Evolutionary conservation across 64 coral and sea anemone species (phyloP).

Genomic region (Pocillopora verrucosa): DNA sequence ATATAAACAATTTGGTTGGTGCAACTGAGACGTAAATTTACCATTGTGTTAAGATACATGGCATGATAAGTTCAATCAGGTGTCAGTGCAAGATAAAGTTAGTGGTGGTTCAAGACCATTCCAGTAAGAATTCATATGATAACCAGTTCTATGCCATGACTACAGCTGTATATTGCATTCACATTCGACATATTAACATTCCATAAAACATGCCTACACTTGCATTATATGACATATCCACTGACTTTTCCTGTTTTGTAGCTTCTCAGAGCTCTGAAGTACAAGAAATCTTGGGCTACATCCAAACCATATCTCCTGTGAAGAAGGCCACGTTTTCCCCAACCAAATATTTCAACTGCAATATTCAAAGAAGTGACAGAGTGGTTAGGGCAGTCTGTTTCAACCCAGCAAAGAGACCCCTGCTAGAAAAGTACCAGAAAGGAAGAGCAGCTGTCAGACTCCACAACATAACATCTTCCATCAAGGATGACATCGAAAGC

Average conservation of each 20-base stretch:
- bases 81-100: too few species aligned
- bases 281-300: constrained; percentile 41
- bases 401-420: constrained; percentile 27
- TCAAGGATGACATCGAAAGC: constrained; percentile 29
- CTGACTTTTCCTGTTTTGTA: constrained; percentile 38
- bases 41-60: too few species aligned
- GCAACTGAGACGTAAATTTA: too few species aligned
- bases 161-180: too few species aligned
- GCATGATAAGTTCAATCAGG: too few species aligned
- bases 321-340: constrained; percentile 45
- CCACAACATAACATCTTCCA: constrained; percentile 36
- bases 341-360: constrained; percentile 53
- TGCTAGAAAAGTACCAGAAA: constrained; percentile 38
- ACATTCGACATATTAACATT: too few species aligned
- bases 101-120: too few species aligned
- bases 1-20: too few species aligned
- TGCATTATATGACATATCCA: too few species aligned
- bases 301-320: constrained; percentile 60
- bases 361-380: constrained; percentile 36
- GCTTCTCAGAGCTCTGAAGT: constrained; percentile 43
- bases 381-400: constrained; percentile 30
- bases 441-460: constrained; percentile 28
- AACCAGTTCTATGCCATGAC: too few species aligned
- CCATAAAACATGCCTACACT: too few species aligned
- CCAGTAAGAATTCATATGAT: too few species aligned